Conservation (phyloP, 2,113 vertebrate species). For the Uropsilus gracilis region DNA sequence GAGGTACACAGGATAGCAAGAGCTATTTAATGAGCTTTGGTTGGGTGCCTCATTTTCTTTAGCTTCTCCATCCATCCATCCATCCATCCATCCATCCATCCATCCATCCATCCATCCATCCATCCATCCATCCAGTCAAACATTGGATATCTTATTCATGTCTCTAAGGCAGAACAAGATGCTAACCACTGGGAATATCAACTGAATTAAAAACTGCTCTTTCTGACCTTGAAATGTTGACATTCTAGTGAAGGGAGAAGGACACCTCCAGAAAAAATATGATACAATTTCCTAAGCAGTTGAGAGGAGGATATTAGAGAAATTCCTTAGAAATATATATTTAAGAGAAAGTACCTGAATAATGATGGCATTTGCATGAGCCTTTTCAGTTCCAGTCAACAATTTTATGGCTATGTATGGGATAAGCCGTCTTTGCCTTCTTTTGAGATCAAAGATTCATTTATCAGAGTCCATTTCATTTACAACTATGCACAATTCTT, state of each 20-base stretch:
- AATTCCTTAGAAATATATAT: constrained; percentile 19
- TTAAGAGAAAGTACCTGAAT: not conserved
- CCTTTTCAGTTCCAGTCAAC: constrained; percentile 41
- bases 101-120: not conserved
- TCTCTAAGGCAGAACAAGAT: not conserved
- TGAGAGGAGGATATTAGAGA: not conserved
- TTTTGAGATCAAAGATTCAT: not conserved
- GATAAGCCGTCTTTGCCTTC: not conserved
- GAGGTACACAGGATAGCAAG: not conserved
- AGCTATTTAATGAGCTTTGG: not conserved
- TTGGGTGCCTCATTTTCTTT: not conserved
- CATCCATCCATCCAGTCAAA: not conserved
- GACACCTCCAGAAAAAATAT: not conserved
- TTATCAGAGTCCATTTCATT: constrained; percentile 28
- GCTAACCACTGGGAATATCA: not conserved
- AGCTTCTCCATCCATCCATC: not conserved
- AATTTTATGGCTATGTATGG: constrained; percentile 4
- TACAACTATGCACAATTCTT: not conserved
- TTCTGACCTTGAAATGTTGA: not conserved
- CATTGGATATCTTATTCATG: not conserved
- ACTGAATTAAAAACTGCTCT: not conserved
- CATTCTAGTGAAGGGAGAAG: not conserved
- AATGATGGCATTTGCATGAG: constrained; percentile 22
- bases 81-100: not conserved
- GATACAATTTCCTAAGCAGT: not conserved